Evolutionary conservation across 1,140 invertebrate species (phyloP), one percentile per base, ranked within the genome.

Genomic region (Drosophila bipectinata): DNA sequence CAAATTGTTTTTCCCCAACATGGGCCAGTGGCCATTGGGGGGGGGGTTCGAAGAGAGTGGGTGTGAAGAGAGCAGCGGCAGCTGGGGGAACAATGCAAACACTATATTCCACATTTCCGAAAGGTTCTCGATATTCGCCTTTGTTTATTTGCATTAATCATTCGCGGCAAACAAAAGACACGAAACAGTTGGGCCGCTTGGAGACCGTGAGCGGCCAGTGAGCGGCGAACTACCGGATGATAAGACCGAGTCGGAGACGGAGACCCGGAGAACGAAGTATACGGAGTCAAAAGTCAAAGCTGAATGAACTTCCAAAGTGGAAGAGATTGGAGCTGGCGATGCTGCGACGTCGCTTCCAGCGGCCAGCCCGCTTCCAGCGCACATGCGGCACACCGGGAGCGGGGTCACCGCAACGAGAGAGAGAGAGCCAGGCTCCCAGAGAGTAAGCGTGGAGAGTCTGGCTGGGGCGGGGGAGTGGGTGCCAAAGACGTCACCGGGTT

Each of bases 291-390:
- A 85, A 75, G 72, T 85, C 76, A 87, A 89, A 87, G 68, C 83
- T 88, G 83, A 88, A 88, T 88, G 83, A 88, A 88, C 84, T 88
- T 88, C 83, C 83, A 88, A 77, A 64, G 30, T 87, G 82, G 81
- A 85, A 87, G 57, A 39, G 14, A 52, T 15, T 80, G 67, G 77
- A 87, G 81, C 82, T 74, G 81, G 63, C 41, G 73, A 85, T 73
- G 82, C 82, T 85, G 81, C 63, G 48, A 52, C 54, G 66, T 58
- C 41, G 30, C 60, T 82, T 83, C 79, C 79, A 80, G 37, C 56
- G 78, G 84, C 79, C 79, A 80, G 21, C 28, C 28, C 26, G n/a
- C 15, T 73, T 74, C 72, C 73, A 77, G 60, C 61, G 71, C 72
- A 74, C 52, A 71, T 67, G 61, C 66, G 32, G 49, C 41, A 73